Base-by-base conservation (phyloP, 2,113 vertebrate genomes). In the Condylura cristata region DNA sequence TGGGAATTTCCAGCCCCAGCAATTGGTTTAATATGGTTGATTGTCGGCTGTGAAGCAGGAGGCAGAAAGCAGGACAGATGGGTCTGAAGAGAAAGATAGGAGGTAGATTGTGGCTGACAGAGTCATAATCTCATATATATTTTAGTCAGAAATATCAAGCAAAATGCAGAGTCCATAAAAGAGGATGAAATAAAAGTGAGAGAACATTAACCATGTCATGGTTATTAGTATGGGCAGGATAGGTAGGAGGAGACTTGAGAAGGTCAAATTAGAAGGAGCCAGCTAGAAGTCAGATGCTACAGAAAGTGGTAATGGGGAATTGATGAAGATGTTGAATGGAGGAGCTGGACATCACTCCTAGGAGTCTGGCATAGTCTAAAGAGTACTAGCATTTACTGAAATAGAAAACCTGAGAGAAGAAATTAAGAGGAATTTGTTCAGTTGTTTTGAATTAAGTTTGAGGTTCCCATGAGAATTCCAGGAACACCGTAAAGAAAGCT, bases 41-140 rank as follows among this genome's bases (percentile, higher is more conserved):
- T 85, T 80, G 13, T 34, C 72, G 46, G 53, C 32, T 79, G 66
- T 93, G 76, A 91, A 53, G 39, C 56, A 84, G 46, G 79, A 91
- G 53, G 44, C 76, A 84, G 78, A 56, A 96, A 71, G 68, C 26
- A 61, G 65, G 39, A 85, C 72, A 83, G 79, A 96, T 68, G 74
- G 76, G 20, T 78, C 48, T 92, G n/a, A 81, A 85, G 70, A 83
- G 32, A 88, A 44, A 84, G 4, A 26, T 8, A 37, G 12, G 32
- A 72, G 24, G 68, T 12, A 39, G 22, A 44, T 37, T 9, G 8
- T 37, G 20, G 22, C 37, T 41, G 51, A 53, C 39, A 10, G 48
- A 68, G 13, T 41, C 58, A 18, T 41, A 44, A 74, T 58, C 12
- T 83, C 34, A 60, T 66, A 58, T 8, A 41, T 46, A 17, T 76